phyloP scores from a whole-genome alignment of 1,140 invertebrate genomes.

The Metopolophium dirhodum region DNA sequence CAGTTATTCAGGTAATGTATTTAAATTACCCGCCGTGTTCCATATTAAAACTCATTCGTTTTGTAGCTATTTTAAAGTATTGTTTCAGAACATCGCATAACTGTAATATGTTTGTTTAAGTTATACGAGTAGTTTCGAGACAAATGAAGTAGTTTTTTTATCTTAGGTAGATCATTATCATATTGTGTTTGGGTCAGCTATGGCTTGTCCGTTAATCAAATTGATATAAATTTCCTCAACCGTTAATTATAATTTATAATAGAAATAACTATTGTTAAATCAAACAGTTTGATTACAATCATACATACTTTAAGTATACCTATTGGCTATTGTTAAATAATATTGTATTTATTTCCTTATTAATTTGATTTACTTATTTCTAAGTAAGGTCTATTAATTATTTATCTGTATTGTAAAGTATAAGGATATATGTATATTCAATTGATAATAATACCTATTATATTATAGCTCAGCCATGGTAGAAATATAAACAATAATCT shows the following conservation, averaged over 20 bases:
- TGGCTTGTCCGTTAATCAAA: not conserved
- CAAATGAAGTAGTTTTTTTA: not conserved
- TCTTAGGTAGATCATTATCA: not conserved
- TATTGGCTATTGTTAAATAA: not conserved
- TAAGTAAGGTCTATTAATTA: not conserved
- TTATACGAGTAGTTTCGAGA: not conserved
- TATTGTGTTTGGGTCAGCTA: not conserved
- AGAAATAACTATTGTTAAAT: not conserved
- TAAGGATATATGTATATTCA: not conserved
- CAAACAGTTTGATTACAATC: not conserved
- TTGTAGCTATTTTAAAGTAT: not conserved
- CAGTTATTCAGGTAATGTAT: not conserved
- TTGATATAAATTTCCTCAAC: not conserved
- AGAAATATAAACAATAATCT: no score
- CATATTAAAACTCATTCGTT: not conserved
- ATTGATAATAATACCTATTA: not conserved
- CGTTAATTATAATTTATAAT: not conserved
- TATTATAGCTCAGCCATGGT: no score
- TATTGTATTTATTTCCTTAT: not conserved
- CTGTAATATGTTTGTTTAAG: not conserved
- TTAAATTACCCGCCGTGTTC: not conserved
- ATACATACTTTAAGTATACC: not conserved
- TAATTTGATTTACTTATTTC: not conserved
- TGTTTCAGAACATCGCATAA: not conserved
- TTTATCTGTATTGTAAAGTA: not conserved